phyloP scores from a whole-genome alignment of 2,113 vertebrate genomes.

The Tiliqua scincoides region DNA sequence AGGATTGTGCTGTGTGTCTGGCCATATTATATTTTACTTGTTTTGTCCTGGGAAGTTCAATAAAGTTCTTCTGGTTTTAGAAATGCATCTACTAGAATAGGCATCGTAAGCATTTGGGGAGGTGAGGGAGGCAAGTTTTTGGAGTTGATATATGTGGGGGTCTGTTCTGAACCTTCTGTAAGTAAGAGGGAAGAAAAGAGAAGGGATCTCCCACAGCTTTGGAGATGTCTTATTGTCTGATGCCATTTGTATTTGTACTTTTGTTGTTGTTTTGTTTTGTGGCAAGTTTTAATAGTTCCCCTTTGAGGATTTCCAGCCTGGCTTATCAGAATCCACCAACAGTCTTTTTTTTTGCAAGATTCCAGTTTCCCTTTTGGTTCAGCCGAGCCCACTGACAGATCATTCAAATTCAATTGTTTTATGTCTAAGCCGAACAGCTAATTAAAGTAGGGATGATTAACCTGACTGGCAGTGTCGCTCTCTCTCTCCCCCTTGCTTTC shows the following conservation, averaged over 20 bases:
- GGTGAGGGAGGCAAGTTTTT: not conserved
- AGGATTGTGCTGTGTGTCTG: no score
- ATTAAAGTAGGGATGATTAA: constrained; percentile 96
- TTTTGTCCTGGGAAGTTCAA: constrained; percentile 38
- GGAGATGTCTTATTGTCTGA: constrained; percentile 64
- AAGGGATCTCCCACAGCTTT: constrained; percentile 64
- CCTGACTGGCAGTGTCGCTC: constrained; percentile 87
- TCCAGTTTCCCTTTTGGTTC: constrained; percentile 87
- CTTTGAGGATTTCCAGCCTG: constrained; percentile 81
- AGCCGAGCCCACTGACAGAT: constrained; percentile 87
- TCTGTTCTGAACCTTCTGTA: constrained; percentile 35
- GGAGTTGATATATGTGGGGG: constrained; percentile 40
- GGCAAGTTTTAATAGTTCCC: constrained; percentile 84
- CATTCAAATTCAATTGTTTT: constrained; percentile 92
- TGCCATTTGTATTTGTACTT: constrained; percentile 76
- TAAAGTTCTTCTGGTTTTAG: not conserved
- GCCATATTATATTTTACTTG: constrained; percentile 3
- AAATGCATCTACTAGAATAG: not conserved
- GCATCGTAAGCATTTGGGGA: accelerated
- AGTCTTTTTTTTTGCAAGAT: constrained; percentile 85
- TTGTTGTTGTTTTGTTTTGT: constrained; percentile 81
- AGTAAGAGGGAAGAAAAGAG: constrained; percentile 47
- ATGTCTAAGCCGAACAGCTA: constrained; percentile 92
- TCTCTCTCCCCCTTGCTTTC: constrained; percentile 73
- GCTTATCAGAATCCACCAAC: constrained; percentile 85